Conservation (phyloP, 1,140 invertebrate genomes). For the Diprion similis region DNA sequence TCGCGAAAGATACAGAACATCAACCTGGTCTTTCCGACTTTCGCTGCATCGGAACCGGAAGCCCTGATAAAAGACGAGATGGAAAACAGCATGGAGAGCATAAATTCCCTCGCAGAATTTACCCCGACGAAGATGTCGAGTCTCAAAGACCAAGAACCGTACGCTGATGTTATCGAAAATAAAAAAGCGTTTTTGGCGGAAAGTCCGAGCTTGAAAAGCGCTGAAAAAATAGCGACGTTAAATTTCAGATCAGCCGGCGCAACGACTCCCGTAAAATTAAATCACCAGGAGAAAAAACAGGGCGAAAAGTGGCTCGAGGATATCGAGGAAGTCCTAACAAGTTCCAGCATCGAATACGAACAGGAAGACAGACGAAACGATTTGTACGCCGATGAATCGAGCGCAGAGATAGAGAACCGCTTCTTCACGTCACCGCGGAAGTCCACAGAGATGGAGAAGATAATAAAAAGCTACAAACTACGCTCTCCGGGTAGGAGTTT, state of each 20-base stretch:
- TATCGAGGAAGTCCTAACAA: too few relatives aligned
- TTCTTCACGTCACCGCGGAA: background rate
- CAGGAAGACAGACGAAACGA: background rate
- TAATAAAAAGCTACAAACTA: slow-evolving; percentile 12
- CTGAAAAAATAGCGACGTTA: too few relatives aligned
- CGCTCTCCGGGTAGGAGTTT: background rate
- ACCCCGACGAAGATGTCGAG: background rate
- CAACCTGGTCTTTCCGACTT: slow-evolving; percentile 32
- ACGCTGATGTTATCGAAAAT: too few relatives aligned
- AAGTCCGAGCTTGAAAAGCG: too few relatives aligned
- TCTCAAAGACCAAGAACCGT: too few relatives aligned
- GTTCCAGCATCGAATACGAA: background rate
- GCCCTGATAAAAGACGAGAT: background rate
- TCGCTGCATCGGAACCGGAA: background rate
- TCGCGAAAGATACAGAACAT: slow-evolving; percentile 39
- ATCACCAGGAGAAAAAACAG: too few relatives aligned
- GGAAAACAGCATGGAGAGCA: background rate
- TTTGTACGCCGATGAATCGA: background rate
- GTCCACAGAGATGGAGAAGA: slow-evolving; percentile 9
- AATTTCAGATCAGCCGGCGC: too few relatives aligned
- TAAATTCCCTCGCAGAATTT: background rate
- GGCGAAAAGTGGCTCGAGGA: too few relatives aligned
- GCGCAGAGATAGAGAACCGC: background rate
- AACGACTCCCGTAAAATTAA: too few relatives aligned
- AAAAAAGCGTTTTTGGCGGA: too few relatives aligned